A percentile compares a stretch with the other conserved stretches of the same genome.
These are phyloP conservation scores for Hydrolagus affinis DNA, from an alignment of 2,113 vertebrate genomes.

Conservation along the genomic window DNA sequence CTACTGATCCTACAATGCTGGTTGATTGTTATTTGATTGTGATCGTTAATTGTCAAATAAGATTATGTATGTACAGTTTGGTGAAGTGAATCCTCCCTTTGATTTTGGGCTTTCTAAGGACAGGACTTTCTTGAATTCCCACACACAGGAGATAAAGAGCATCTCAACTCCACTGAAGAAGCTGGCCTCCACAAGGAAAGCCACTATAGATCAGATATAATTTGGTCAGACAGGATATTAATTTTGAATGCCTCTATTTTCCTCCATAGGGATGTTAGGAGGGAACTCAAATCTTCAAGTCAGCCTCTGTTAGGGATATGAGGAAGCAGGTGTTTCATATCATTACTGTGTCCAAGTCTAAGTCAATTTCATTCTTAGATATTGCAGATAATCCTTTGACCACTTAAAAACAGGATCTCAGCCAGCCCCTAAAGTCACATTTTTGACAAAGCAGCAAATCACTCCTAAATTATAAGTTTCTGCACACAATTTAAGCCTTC, in stretches of 20 bases:
- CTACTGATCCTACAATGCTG: neutral
- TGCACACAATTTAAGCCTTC: too few relatives aligned
- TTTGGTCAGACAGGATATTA: neutral
- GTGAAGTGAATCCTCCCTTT: neutral
- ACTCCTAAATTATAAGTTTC: neutral
- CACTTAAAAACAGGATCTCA: neutral
- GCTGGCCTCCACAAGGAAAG: neutral
- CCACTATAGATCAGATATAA: neutral
- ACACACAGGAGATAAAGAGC: neutral
- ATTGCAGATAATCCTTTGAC: neutral
- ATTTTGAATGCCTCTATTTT: neutral
- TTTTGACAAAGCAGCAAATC: neutral
- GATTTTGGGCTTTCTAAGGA: neutral
- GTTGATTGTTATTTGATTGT: neutral
- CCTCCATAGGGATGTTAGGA: neutral
- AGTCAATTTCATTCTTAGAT: neutral
- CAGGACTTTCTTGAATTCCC: neutral
- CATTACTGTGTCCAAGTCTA: neutral
- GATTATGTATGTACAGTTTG: neutral
- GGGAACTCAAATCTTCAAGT: neutral
- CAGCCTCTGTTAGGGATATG: neutral
- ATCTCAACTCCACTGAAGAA: neutral
- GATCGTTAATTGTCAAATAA: neutral
- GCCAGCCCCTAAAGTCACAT: neutral
- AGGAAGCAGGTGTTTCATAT: neutral